phyloP scores from a whole-genome alignment of 2,113 vertebrate species.

The Otis tarda region DNA sequence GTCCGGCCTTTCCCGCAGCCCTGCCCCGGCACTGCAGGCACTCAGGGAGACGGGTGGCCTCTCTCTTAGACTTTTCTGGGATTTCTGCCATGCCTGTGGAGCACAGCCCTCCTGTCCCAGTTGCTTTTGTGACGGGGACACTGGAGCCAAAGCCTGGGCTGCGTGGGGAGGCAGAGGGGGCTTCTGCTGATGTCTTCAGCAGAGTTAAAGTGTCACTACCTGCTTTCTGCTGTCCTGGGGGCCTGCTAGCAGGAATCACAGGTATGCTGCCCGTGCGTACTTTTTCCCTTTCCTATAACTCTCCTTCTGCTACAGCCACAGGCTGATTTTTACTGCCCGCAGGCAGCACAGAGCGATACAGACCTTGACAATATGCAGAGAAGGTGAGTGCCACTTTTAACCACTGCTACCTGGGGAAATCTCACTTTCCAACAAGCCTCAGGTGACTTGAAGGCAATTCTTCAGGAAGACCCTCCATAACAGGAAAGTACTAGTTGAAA shows the following conservation, averaged over 20 bases:
- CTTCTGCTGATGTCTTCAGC: neutral
- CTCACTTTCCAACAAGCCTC: neutral
- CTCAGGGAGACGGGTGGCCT: neutral
- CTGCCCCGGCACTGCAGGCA: rapidly evolving
- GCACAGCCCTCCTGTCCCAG: neutral
- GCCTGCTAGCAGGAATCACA: neutral
- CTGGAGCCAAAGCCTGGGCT: neutral
- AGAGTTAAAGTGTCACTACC: neutral
- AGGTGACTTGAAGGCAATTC: neutral
- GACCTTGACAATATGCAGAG: neutral
- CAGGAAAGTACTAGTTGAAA: neutral
- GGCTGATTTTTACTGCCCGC: neutral
- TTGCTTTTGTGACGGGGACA: neutral
- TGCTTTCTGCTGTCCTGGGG: neutral
- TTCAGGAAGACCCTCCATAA: neutral
- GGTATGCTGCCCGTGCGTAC: rapidly evolving
- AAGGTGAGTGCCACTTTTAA: neutral
- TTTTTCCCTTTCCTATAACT: neutral
- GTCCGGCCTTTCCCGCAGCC: neutral
- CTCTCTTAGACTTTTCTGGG: neutral
- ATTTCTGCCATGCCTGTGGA: conserved; percentile 12
- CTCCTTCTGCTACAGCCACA: neutral
- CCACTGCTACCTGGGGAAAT: neutral
- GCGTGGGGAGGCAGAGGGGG: neutral
- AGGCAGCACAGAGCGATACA: neutral